Percentiles rank a stretch among this genome's conserved stretches.
Evolutionary conservation across 2,113 vertebrate genomes (phyloP).

Genomic region (Desmodus rotundus): DNA sequence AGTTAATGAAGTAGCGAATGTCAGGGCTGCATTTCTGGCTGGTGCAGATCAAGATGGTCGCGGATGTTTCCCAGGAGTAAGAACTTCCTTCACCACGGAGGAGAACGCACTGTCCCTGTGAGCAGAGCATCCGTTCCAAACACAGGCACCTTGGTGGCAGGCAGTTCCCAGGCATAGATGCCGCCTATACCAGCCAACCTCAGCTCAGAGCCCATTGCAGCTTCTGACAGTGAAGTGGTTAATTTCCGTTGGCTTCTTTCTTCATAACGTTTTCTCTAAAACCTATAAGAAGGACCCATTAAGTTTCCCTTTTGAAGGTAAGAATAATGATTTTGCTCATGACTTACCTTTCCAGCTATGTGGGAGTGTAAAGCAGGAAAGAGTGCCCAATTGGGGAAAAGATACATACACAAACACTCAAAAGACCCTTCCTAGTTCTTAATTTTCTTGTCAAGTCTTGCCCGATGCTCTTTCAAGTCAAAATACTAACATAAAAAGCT

Average conservation of each 20-base stretch:
- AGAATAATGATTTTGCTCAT: constrained; percentile 55
- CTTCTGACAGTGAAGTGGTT: constrained; percentile 76
- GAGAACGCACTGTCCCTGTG: neutral
- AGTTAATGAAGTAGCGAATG: constrained; percentile 18
- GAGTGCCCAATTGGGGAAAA: constrained; percentile 46
- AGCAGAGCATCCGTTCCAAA: constrained; percentile 20
- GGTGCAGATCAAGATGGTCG: neutral
- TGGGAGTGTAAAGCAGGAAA: constrained; percentile 60
- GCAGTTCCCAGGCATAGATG: neutral
- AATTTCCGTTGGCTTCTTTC: constrained; percentile 66
- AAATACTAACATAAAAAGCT: constrained; percentile 34
- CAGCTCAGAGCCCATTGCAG: constrained; percentile 38
- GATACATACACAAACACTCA: neutral
- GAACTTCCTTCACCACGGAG: neutral
- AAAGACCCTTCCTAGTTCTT: neutral
- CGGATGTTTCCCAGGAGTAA: constrained; percentile 3
- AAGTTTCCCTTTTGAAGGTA: constrained; percentile 55
- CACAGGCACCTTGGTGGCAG: neutral
- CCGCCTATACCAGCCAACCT: constrained; percentile 40
- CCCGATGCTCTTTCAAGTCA: constrained; percentile 29
- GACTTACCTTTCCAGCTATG: constrained; percentile 60
- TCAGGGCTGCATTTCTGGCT: neutral
- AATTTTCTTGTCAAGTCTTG: constrained; percentile 52
- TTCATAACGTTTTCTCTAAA: constrained; percentile 65
- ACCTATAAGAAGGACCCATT: constrained; percentile 56